phyloP scores from a whole-genome alignment of 2,113 vertebrate genomes.

The Agapornis roseicollis region DNA sequence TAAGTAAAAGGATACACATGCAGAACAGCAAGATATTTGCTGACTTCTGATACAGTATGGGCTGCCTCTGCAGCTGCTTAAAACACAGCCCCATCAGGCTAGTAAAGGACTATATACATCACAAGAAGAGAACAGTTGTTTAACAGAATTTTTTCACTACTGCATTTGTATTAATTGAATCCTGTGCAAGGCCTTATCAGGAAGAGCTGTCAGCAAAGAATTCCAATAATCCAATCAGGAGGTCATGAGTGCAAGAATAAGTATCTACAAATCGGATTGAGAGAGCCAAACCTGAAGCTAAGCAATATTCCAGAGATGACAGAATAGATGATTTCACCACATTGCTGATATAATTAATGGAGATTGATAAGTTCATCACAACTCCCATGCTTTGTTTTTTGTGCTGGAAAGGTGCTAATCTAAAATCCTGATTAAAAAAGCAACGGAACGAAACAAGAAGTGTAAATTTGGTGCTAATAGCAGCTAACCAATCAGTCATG shows the following conservation, averaged over 20 bases:
- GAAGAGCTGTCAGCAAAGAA: conserved; percentile 73
- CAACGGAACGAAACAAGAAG: background rate
- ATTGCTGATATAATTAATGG: conserved; percentile 31
- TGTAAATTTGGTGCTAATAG: background rate
- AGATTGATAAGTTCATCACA: conserved; percentile 24
- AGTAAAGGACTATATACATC: background rate
- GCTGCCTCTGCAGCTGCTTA: background rate
- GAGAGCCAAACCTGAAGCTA: conserved; percentile 29
- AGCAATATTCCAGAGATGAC: conserved; percentile 66
- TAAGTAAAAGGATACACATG: background rate
- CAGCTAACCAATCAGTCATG: background rate
- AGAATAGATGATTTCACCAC: conserved; percentile 47
- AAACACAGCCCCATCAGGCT: background rate
- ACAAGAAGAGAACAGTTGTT: conserved; percentile 5
- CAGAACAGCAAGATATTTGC: background rate
- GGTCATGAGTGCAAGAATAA: conserved; percentile 73
- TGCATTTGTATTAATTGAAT: conserved; percentile 65
- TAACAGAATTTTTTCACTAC: conserved; percentile 33
- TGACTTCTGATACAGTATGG: background rate
- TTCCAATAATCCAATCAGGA: conserved; percentile 72
- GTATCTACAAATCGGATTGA: conserved; percentile 67
- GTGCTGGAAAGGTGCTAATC: background rate
- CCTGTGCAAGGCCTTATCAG: conserved; percentile 63
- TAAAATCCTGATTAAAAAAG: background rate
- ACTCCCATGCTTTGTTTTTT: background rate